A percentile compares a stretch with the other conserved stretches of the same genome.
phyloP scores from a whole-genome alignment of 2,888 invertebrate genomes.

The Plebejus anna region DNA sequence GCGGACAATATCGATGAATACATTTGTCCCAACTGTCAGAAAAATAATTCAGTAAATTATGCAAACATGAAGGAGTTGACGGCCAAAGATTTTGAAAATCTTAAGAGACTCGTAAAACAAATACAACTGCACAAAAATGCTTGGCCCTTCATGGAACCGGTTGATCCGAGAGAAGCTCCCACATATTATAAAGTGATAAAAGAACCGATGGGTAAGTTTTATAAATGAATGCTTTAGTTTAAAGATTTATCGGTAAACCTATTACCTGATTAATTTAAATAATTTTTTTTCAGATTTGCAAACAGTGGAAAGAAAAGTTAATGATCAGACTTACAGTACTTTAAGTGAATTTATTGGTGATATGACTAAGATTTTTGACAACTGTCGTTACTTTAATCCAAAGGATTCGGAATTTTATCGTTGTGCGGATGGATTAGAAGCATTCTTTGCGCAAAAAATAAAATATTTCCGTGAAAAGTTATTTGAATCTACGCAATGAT shows the following conservation, averaged over 20 bases:
- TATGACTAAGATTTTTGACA: conserved; percentile 99
- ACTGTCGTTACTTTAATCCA: conserved; percentile 98
- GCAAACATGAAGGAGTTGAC: conserved; percentile 93
- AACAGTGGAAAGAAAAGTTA: conserved; percentile 93
- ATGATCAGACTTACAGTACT: conserved; percentile 89
- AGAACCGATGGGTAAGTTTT: conserved; percentile 93
- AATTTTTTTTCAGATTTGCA: conserved; percentile 87
- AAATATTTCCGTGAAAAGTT: conserved; percentile 92
- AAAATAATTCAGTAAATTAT: conserved; percentile 92
- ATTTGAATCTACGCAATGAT: conserved; percentile 81
- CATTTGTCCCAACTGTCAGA: conserved; percentile 96
- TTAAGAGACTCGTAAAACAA: conserved; percentile 92
- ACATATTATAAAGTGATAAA: conserved; percentile 98
- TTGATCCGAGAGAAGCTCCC: conserved; percentile 96
- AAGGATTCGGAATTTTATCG: conserved; percentile 97
- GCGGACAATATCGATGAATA: conserved; percentile 98
- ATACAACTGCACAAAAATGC: conserved; percentile 96
- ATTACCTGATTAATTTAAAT: too few relatives aligned
- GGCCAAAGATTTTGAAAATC: conserved; percentile 88
- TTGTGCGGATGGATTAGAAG: conserved; percentile 96
- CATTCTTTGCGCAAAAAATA: conserved; percentile 96
- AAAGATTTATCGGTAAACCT: not conserved
- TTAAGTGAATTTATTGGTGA: conserved; percentile 98
- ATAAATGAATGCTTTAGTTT: not conserved
- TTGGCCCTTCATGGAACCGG: conserved; percentile 99